Percentiles rank a stretch among this genome's conserved stretches.
phyloP scores from a whole-genome alignment of 2,113 vertebrate genomes.

The Diphyllodes magnificus region DNA sequence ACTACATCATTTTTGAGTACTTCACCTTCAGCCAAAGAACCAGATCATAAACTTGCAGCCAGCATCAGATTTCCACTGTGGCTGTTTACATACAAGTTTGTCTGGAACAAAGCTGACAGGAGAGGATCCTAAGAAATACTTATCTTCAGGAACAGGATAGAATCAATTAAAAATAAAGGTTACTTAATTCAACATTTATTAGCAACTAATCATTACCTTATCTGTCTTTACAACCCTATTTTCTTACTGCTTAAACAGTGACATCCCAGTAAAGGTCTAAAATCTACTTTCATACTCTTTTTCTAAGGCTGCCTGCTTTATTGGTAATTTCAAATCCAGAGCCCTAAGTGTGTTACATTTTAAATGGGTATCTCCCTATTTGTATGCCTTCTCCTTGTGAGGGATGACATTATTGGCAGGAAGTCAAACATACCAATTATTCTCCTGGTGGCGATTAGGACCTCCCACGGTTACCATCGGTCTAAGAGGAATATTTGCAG shows the following conservation, averaged over 20 bases:
- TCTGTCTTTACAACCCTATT: not conserved
- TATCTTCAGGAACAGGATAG: not conserved
- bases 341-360: not conserved
- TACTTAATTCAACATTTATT: not conserved
- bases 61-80: not conserved
- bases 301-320: not conserved
- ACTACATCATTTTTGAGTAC: not conserved
- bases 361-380: not conserved
- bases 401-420: not conserved
- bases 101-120: not conserved
- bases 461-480: not conserved
- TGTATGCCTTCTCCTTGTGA: not conserved
- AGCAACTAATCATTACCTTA: not conserved
- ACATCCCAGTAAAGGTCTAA: not conserved
- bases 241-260: not conserved
- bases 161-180: not conserved
- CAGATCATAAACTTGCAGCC: not conserved
- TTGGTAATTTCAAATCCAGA: not conserved
- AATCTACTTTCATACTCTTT: not conserved
- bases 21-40: not conserved
- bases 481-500: not conserved
- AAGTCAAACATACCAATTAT: not conserved
- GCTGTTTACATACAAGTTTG: not conserved
- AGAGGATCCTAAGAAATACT: not conserved
- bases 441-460: not conserved